phyloP scores from a whole-genome alignment of 2,113 vertebrate genomes.

The Terrapene triunguis region DNA sequence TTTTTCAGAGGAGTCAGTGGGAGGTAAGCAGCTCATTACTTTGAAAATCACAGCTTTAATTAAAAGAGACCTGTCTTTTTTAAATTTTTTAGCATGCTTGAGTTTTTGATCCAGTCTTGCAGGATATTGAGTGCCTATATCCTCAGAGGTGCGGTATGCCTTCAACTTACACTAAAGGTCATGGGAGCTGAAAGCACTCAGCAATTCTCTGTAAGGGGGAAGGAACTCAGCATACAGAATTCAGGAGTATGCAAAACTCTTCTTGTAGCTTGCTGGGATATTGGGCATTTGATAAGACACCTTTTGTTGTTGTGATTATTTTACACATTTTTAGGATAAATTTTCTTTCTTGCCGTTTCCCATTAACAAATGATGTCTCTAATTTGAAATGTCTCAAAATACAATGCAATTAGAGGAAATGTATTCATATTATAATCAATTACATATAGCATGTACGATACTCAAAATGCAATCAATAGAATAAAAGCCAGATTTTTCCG shows the following conservation, averaged over 20 bases:
- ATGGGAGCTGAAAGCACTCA: neutral
- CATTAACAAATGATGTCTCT: neutral
- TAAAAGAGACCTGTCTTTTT: neutral
- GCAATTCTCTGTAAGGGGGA: neutral
- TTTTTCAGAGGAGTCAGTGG: neutral
- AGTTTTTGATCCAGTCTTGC: neutral
- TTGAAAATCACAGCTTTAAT: neutral
- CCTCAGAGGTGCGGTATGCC: neutral
- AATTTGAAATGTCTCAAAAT: neutral
- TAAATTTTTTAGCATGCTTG: neutral
- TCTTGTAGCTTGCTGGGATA: neutral
- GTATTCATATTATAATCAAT: conserved; percentile 14
- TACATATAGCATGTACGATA: neutral
- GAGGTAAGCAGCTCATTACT: neutral
- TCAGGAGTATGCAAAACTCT: neutral
- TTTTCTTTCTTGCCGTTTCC: conserved; percentile 28
- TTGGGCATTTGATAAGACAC: fast-evolving
- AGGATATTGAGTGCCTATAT: neutral
- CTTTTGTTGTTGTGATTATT: neutral
- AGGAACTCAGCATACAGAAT: neutral
- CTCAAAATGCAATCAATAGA: conserved; percentile 9
- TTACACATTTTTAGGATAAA: neutral
- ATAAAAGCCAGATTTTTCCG: neutral
- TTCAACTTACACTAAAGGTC: neutral
- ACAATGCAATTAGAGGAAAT: conserved; percentile 7